Base-by-base conservation (phyloP, 2,888 invertebrate species). In the Clistopyga incitator region DNA sequence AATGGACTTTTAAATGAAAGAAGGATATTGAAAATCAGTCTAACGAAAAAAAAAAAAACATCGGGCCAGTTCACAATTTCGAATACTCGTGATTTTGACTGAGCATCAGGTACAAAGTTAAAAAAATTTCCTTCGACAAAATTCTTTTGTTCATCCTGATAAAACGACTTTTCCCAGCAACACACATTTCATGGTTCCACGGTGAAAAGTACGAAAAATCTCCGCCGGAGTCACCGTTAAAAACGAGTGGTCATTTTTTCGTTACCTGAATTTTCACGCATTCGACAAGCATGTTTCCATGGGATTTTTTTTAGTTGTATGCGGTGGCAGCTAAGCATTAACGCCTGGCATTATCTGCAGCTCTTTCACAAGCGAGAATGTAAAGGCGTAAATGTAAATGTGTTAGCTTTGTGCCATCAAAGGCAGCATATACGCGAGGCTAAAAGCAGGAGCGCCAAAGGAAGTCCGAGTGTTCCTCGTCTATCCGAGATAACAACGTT, bases 401-500 rank as follows among this genome's bases (percentile, higher is more conserved):
- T 23, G 56, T 72, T 72, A 45, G 56, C 71, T 56, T 42, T 15
- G 71, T 59, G 42, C 45, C 25, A 38, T 59, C 45, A 72, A 45
- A 59, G 42, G 59, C 52, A 45, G 65, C 20, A 29, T 15, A 54
- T 20, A 61, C 34, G n/a, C 34, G 50, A 18, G 61, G 18, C 29
- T 50, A 47, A 50, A 34, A 23, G 34, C 20, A 45, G 29, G 29
- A 23, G 23, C 45, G 20, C 78, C n/a, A 72, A 64, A 45, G 64
- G 10, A 78, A 65, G 71, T 72, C 71, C 71, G 52, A 72, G 64
- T 67, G 76, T 72, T 38, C 29, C 56, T 77, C 71, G 56, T 77
- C 77, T 65, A 50, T 72, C 76, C 76, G 29, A 67, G 77, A 50
- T 81, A 81, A 81, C 65, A 77, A 56, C 54, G 54, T 81, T 81